Evolutionary conservation across 1,140 invertebrate genomes (phyloP).

Genomic region (Trichogramma pretiosum): DNA sequence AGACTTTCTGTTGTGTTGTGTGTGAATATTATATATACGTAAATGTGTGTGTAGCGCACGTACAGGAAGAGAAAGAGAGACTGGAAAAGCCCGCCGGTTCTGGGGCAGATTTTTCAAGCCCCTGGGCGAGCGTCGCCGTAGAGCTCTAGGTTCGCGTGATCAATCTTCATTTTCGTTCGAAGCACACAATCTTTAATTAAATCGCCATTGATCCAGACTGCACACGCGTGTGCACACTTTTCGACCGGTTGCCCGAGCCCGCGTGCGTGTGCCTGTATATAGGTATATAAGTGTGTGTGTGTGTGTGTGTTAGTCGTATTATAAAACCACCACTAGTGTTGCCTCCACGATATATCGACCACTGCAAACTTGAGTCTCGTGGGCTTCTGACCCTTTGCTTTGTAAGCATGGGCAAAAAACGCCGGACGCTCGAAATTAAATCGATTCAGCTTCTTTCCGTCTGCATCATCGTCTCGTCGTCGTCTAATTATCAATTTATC

Average conservation of each 20-base stretch:
- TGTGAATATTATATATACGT: too few species aligned
- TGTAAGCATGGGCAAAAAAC: too few species aligned
- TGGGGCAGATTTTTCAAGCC: too few species aligned
- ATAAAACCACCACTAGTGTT: not conserved
- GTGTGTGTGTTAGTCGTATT: not conserved
- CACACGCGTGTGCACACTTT: slow-evolving; percentile 4
- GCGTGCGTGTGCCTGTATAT: too few species aligned
- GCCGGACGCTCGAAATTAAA: too few species aligned
- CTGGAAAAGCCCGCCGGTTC: too few species aligned
- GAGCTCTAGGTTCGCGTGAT: slow-evolving; percentile 26
- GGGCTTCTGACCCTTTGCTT: not conserved
- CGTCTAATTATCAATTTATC: slow-evolving; percentile 37
- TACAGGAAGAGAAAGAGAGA: too few species aligned
- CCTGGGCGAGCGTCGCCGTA: too few species aligned
- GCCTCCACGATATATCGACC: not conserved
- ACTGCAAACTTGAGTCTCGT: not conserved
- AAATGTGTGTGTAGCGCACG: too few species aligned
- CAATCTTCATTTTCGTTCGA: slow-evolving; percentile 40
- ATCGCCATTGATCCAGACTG: slow-evolving; percentile 40
- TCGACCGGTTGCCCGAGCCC: not conserved
- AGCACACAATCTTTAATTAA: slow-evolving; percentile 42
- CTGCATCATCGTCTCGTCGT: slow-evolving; percentile 1
- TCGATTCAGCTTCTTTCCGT: too few species aligned
- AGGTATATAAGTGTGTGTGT: too few species aligned
- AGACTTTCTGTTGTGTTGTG: too few species aligned